Conservation (phyloP, 2,113 vertebrate species). For the Telmatochromis sp. region DNA sequence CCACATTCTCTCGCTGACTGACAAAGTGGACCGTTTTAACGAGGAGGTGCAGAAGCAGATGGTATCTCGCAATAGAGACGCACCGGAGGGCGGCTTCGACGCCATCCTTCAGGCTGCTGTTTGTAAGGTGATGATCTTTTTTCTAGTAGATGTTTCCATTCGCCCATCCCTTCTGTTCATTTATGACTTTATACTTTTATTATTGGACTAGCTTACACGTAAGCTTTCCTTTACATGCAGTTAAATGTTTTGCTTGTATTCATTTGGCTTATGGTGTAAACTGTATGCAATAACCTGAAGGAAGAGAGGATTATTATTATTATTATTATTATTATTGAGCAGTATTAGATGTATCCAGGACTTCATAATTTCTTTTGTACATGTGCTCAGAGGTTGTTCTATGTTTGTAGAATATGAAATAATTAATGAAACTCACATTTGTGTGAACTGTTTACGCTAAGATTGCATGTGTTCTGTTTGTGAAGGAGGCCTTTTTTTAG, state of each 20-base stretch:
- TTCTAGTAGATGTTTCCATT: neutral
- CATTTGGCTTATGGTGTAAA: neutral
- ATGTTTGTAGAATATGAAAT: neutral
- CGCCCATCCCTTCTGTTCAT: neutral
- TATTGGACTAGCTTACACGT: neutral
- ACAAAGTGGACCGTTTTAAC: slow-evolving; percentile 90
- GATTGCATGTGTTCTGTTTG: neutral
- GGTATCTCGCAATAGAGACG: slow-evolving; percentile 92
- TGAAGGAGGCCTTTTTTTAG: neutral
- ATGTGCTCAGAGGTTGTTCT: neutral
- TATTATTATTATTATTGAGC: neutral
- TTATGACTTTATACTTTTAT: neutral
- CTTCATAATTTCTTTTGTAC: neutral
- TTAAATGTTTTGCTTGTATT: neutral
- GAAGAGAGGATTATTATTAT: neutral
- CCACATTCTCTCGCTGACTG: slow-evolving; percentile 89
- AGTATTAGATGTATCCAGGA: neutral
- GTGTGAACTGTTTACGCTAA: neutral
- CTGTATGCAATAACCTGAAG: neutral
- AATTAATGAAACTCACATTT: neutral
- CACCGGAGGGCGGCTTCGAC: slow-evolving; percentile 92
- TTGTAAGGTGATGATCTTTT: slow-evolving; percentile 79
- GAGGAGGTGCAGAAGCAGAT: slow-evolving; percentile 93
- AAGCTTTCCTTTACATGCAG: neutral
- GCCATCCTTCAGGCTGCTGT: slow-evolving; percentile 93